Percentiles rank a stretch among this genome's conserved stretches.
Evolutionary conservation across 2,113 vertebrate genomes (phyloP).

Genomic region (Centropus bengalensis): DNA sequence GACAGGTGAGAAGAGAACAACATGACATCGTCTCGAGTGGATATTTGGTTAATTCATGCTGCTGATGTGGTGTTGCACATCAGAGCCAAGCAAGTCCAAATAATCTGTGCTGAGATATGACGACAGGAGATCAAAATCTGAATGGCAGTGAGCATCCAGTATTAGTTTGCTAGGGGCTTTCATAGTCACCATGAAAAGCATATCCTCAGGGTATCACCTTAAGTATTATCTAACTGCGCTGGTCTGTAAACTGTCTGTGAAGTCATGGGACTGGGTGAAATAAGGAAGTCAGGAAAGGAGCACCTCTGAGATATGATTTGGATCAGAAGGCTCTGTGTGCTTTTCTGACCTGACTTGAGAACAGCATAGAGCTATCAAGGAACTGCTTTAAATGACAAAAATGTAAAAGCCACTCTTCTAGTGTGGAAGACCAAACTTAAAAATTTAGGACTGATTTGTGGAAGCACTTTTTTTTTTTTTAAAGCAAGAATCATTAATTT

Average conservation of each 20-base stretch:
- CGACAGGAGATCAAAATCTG: neutral
- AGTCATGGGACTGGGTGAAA: neutral
- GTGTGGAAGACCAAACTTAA: neutral
- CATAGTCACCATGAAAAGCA: neutral
- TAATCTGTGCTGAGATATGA: neutral
- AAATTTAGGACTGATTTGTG: neutral
- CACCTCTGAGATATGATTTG: neutral
- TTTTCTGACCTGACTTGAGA: neutral
- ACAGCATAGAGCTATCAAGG: neutral
- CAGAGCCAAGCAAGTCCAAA: too few relatives aligned
- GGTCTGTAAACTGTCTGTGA: neutral
- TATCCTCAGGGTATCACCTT: neutral
- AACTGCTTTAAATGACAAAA: neutral
- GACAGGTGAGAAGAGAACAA: too few relatives aligned
- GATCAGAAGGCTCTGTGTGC: rapidly evolving
- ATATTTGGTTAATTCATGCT: too few relatives aligned
- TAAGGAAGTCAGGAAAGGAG: neutral
- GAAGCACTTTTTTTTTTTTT: neutral
- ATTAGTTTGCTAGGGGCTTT: neutral
- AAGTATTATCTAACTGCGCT: neutral
- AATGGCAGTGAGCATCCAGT: neutral
- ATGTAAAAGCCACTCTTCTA: neutral
- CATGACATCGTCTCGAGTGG: too few relatives aligned
- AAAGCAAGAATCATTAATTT: neutral
- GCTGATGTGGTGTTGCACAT: too few relatives aligned